Evolutionary conservation across 2,113 vertebrate species (phyloP).

Genomic region (Vidua chalybeata): DNA sequence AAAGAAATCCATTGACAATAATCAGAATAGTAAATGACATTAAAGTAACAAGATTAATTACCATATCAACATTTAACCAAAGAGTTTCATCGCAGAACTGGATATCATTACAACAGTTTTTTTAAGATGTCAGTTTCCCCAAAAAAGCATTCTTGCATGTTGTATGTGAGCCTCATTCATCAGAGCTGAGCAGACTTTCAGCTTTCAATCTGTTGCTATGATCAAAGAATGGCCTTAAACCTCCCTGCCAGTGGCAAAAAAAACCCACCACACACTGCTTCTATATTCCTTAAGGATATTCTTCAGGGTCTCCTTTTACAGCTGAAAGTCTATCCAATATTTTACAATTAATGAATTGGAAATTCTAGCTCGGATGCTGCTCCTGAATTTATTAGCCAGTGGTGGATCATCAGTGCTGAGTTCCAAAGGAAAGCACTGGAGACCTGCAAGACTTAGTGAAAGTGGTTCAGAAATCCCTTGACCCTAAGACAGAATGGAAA

Average conservation of each 20-base stretch:
- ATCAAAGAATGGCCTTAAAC: background rate
- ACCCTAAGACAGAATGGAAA: background rate
- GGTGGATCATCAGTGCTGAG: background rate
- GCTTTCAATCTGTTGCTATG: background rate
- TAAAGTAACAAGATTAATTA: background rate
- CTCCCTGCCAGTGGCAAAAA: background rate
- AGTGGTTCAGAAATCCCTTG: background rate
- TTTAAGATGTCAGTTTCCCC: background rate
- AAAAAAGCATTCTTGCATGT: background rate
- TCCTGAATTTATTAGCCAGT: constrained; percentile 15
- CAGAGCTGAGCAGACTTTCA: background rate
- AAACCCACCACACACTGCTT: background rate
- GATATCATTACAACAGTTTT: background rate
- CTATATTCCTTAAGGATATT: constrained; percentile 19
- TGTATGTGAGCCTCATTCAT: background rate
- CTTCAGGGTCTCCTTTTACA: constrained; percentile 12
- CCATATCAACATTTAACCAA: background rate
- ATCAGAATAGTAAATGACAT: background rate
- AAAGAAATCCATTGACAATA: background rate
- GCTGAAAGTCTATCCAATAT: background rate
- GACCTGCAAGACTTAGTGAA: background rate
- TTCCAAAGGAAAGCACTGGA: background rate
- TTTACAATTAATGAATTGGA: constrained; percentile 34
- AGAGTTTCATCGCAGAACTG: background rate
- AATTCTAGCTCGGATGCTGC: background rate